Evolutionary conservation across 1,140 invertebrate species (phyloP).

Genomic region (Lordiphosa mommai): DNA sequence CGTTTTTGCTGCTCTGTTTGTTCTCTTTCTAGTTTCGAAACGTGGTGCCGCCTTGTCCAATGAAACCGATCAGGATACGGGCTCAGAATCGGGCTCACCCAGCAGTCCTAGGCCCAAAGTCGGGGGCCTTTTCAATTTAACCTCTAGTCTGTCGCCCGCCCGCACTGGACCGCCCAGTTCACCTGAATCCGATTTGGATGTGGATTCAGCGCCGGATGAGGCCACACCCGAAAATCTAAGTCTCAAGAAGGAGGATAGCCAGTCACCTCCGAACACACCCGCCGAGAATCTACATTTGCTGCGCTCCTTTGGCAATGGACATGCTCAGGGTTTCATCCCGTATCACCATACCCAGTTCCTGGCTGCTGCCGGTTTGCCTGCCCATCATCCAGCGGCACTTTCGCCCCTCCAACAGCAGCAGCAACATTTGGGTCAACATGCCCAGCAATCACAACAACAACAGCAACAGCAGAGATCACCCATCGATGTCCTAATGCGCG

Average conservation of each 20-base stretch:
- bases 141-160: slow-evolving; percentile 80
- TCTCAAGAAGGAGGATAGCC: slow-evolving; percentile 80
- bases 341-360: slow-evolving; percentile 81
- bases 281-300: slow-evolving; percentile 69
- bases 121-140: slow-evolving; percentile 73
- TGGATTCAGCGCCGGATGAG: slow-evolving; percentile 81
- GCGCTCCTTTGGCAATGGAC: slow-evolving; percentile 62
- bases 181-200: slow-evolving; percentile 81
- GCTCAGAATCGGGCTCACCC: slow-evolving; percentile 80
- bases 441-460: slow-evolving; percentile 61
- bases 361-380: slow-evolving; percentile 56
- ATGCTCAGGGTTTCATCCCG: slow-evolving; percentile 78
- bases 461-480: slow-evolving; percentile 83
- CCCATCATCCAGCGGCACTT: slow-evolving; percentile 58
- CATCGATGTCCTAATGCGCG: slow-evolving; percentile 87
- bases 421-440: slow-evolving; percentile 71
- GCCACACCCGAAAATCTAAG: slow-evolving; percentile 84
- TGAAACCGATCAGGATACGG: slow-evolving; percentile 79
- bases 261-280: slow-evolving; percentile 71
- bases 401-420: slow-evolving; percentile 43
- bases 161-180: slow-evolving; percentile 79
- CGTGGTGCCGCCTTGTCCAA: slow-evolving; percentile 80
- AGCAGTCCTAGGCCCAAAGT: slow-evolving; percentile 80
- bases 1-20: neutral
- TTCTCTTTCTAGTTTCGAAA: slow-evolving; percentile 80